Percentiles rank a stretch among this genome's conserved stretches.
phyloP scores from a whole-genome alignment of 2,113 vertebrate genomes.

The Bambusicola thoracicus region DNA sequence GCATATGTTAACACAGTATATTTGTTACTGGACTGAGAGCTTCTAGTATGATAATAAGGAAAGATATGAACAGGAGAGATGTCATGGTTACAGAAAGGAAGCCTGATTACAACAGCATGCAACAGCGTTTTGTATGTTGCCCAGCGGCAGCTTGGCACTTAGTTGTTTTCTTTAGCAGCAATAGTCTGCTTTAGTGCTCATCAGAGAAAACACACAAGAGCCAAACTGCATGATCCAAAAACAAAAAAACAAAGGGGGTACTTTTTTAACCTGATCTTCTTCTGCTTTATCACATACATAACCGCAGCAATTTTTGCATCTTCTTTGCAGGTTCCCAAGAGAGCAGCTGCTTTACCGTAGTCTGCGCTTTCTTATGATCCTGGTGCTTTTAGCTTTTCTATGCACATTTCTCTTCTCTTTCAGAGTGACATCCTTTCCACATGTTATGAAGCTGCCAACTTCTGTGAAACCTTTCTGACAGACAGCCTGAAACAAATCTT shows the following conservation, averaged over 20 bases:
- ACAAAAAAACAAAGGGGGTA: neutral
- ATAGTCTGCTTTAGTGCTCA: neutral
- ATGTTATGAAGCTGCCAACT: neutral
- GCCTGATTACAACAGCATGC: neutral
- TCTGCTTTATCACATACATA: constrained; percentile 49
- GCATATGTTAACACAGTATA: neutral
- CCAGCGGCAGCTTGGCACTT: constrained; percentile 16
- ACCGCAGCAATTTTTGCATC: constrained; percentile 26
- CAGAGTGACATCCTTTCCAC: neutral
- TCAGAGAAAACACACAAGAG: neutral
- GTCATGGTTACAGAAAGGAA: constrained; percentile 11
- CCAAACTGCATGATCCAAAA: constrained; percentile 38
- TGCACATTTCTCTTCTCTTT: neutral
- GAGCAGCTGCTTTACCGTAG: neutral
- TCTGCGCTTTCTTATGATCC: neutral
- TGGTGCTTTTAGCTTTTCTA: neutral
- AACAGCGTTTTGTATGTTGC: neutral
- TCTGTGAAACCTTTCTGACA: neutral
- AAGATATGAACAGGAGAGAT: neutral
- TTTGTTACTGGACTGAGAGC: neutral
- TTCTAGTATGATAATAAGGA: constrained; percentile 18
- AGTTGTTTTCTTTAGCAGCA: constrained; percentile 33
- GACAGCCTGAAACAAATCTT: neutral
- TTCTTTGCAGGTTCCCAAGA: constrained; percentile 41
- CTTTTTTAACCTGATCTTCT: constrained; percentile 56